Base-by-base conservation (phyloP, 37 sponge, comb jelly and placozoan genomes). In the Eunapius fragilis region DNA sequence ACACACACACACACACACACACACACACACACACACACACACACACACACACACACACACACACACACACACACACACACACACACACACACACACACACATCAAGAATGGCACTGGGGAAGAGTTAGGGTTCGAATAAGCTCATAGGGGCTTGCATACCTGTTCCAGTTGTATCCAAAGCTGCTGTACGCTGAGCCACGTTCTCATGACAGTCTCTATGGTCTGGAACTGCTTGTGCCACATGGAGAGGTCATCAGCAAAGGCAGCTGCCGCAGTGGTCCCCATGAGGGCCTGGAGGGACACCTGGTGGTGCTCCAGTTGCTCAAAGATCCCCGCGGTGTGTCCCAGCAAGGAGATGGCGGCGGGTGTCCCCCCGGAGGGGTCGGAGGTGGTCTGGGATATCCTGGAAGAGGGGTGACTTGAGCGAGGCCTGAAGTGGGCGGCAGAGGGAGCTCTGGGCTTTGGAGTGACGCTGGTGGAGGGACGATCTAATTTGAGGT, bases 181-280 rank as follows among this genome's bases (percentile, higher is more conserved):
- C 25, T 50, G 83, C 48, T 96, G 96, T 6, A 93, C 91, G 31
- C 83, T n/a, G 35, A 87, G 81, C 96, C 96, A 96, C 34, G 82
- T 70, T 31, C 71, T 25, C 25, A 96, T 77, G 19, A 96, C 96
- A 25, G 94, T 91, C 50, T 96, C 96, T 32, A 96, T 88, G 67
- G 96, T 96, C 71, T 96, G 96, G 30, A 96, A 78, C 79, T 82
- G 82, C 76, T 88, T 90, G 76, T 89, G 87, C 96, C 96, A 96
- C 71, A 72, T 87, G 32, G 86, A 74, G 17, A 96, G 77, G 31
- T 92, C 96, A 25, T 90, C 92, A 22, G 91, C 36, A 68, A 93
- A 96, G 0, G 94, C 88, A 33, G 82, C 73, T 7, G 96, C 94
- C 77, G 96, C 88, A 24, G 38, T 70, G 0, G 86, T 91, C 26